Evolutionary conservation across 2,113 vertebrate species (phyloP), one percentile per base, ranked within the genome.

Genomic region (Daubentonia madagascariensis): DNA sequence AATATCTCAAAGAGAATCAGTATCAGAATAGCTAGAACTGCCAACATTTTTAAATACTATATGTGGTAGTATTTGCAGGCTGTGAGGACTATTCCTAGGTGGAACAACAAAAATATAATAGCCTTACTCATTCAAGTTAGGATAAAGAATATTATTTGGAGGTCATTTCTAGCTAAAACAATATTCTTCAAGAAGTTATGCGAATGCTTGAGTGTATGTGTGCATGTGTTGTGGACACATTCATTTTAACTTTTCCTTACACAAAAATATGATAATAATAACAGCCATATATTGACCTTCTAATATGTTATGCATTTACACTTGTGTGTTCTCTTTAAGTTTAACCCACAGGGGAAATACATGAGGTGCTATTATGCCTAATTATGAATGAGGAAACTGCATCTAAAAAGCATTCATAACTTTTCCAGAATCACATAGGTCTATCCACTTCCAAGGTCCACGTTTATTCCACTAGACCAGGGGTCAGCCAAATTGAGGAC

Each of bases 1-100:
- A 81, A 88, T 85, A 78, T 81, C 14, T 79, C 30, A 92, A 92
- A 84, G 28, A 93, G n/a, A 96, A 93, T 35, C 35, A 45, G 50
- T 92, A 91, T 35, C 6, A 0, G 16, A 91, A 67, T 63, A 85
- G 4, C 40, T 45, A 57, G 50, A 63, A n/a, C 16, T 84, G 8
- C 4, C 25, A 54, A 43, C 7, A 90, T 52, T 91, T 48, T 94
- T 52, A 91, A 52, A 87, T 28, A 54, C 5, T 72, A 8, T 10
- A 8, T 8, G 28, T 94, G 22, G 23, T 35, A 84, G 23, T n/a
- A 84, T 85, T 68, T 91, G 59, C 30, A 76, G 20, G 18, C 37
- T 57, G 1, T 80, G 14, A 81, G 35, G 68, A 50, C 5, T 37
- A 18, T 22, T 75, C 52, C 40, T 40, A n/a, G n/a, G 6, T 61